phyloP scores from a whole-genome alignment of 2,888 invertebrate genomes.

The Andrena trimmerana region DNA sequence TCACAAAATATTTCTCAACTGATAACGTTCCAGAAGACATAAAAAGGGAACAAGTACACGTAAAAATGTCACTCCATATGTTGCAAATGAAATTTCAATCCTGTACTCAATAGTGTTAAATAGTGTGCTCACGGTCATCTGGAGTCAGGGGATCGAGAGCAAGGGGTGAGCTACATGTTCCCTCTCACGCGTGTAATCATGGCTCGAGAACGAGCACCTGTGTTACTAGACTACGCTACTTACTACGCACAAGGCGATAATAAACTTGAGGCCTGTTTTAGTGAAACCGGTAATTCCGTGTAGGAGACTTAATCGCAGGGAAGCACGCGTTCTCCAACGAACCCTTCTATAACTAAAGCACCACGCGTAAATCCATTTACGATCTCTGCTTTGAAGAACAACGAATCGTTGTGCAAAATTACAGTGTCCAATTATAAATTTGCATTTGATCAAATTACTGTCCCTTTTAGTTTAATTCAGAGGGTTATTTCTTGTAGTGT shows the following conservation, averaged over 20 bases:
- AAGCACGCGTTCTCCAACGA: slow-evolving; percentile 2
- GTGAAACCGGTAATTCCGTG: slow-evolving; percentile 19
- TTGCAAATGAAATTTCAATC: background rate
- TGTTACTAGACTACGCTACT: slow-evolving; percentile 8
- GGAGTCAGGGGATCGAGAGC: slow-evolving; percentile 1
- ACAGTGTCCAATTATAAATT: background rate
- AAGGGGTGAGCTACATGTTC: slow-evolving; percentile 17
- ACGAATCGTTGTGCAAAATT: background rate
- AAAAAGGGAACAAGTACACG: background rate
- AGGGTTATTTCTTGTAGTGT: no score
- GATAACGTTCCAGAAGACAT: background rate
- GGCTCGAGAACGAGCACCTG: slow-evolving; percentile 34
- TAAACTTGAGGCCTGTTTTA: slow-evolving; percentile 25
- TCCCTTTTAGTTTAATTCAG: no score
- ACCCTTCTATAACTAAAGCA: background rate
- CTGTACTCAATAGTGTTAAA: background rate
- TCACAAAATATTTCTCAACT: background rate
- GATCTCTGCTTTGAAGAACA: background rate
- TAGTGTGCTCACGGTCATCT: slow-evolving; percentile 8
- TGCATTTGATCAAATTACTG: background rate
- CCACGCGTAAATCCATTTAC: slow-evolving; percentile 1
- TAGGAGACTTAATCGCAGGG: slow-evolving; percentile 31
- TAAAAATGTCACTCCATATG: background rate
- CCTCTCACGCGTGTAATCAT: slow-evolving; percentile 29
- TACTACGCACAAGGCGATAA: slow-evolving; percentile 19